phyloP scores from a whole-genome alignment of 2,888 invertebrate species.

The Oscheius sp. region DNA sequence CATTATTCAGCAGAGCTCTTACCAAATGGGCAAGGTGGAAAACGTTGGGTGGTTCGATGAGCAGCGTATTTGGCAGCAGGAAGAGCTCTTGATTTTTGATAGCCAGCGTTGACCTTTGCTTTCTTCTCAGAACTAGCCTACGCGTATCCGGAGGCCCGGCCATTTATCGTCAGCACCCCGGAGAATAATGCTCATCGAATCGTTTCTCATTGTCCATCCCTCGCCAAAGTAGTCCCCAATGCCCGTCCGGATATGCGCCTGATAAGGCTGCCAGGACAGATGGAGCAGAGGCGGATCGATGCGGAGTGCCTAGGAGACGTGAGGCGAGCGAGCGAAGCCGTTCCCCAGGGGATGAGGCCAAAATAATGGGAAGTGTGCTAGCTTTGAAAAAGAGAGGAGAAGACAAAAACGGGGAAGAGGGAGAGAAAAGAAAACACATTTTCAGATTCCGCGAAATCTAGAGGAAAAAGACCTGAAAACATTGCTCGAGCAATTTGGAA shows the following conservation, averaged over 20 bases:
- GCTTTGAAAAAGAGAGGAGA: background rate
- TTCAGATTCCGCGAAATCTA: conserved; percentile 86
- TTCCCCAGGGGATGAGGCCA: background rate
- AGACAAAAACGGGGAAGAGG: background rate
- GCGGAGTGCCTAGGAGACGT: background rate
- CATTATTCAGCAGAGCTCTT: conserved; percentile 10
- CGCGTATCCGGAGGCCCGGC: too few relatives aligned
- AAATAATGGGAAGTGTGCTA: background rate
- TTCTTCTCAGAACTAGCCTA: too few relatives aligned
- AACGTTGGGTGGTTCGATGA: background rate
- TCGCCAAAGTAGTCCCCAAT: background rate
- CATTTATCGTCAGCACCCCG: background rate
- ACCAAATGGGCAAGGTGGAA: too few relatives aligned
- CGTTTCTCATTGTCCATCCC: background rate
- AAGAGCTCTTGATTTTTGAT: too few relatives aligned
- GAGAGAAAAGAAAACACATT: conserved; percentile 1
- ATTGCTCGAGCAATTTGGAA: conserved; percentile 90
- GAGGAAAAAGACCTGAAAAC: conserved; percentile 87
- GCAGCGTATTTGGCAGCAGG: too few relatives aligned
- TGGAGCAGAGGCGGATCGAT: background rate
- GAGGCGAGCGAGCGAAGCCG: background rate
- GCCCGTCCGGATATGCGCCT: conserved; percentile 13
- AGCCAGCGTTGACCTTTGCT: too few relatives aligned
- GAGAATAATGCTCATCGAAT: background rate
- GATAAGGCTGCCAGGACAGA: conserved; percentile 7